Evolutionary conservation across 2,113 vertebrate species (phyloP).

Genomic region (Gnathonemus echidnorhynchus): DNA sequence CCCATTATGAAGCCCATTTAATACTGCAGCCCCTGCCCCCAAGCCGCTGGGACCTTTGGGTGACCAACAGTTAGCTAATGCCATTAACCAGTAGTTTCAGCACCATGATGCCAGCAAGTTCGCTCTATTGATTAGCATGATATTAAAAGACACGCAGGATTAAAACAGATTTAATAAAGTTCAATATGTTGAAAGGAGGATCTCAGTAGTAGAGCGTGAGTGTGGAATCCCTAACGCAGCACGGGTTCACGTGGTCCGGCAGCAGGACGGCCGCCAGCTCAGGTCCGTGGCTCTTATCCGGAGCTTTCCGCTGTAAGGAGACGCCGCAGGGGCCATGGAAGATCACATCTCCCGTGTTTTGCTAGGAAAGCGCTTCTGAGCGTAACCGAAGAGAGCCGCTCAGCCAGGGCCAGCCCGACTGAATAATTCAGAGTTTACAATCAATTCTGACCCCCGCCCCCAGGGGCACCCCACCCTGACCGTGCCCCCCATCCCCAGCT

Average conservation of each 20-base stretch:
- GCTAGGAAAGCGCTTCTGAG: slow-evolving; percentile 70
- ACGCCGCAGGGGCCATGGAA: slow-evolving; percentile 45
- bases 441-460: slow-evolving; percentile 59
- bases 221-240: not conserved
- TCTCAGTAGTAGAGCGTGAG: not conserved
- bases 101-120: not conserved
- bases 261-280: not conserved
- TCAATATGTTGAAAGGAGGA: not conserved
- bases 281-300: not conserved
- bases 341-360: slow-evolving; percentile 68
- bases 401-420: slow-evolving; percentile 52
- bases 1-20: not conserved
- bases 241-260: not conserved
- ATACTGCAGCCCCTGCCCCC: not conserved
- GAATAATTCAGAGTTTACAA: slow-evolving; percentile 72
- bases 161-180: not conserved
- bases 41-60: not conserved
- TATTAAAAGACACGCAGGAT: not conserved
- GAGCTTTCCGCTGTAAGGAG: slow-evolving; percentile 2
- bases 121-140: not conserved
- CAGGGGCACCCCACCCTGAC: slow-evolving; percentile 52
- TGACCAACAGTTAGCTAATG: not conserved
- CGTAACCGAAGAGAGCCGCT: slow-evolving; percentile 71
- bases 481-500: slow-evolving; percentile 39
- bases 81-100: not conserved